Evolutionary conservation across 2,888 invertebrate genomes (phyloP).

Genomic region (Ernsta delagoae): DNA sequence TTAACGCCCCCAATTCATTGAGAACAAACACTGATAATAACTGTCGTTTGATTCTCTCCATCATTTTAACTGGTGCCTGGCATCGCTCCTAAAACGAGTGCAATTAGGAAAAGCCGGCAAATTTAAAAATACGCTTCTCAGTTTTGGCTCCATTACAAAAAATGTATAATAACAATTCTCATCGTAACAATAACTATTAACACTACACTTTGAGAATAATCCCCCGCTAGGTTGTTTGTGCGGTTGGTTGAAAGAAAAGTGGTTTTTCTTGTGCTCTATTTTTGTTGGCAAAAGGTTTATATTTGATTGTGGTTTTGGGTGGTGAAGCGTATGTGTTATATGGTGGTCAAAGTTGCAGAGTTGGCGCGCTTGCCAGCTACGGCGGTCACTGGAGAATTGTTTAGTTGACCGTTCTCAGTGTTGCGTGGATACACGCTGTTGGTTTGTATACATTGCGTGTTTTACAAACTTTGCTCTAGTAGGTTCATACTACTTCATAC

Average conservation of each 20-base stretch:
- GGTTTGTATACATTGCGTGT: conserved; percentile 30
- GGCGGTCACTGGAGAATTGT: conserved; percentile 74
- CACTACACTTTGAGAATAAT: conserved; percentile 50
- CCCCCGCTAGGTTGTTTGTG: conserved; percentile 21
- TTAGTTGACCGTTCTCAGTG: conserved; percentile 65
- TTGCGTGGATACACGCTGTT: conserved; percentile 31
- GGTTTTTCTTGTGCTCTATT: not conserved
- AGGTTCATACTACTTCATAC: too few species aligned
- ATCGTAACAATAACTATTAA: conserved; percentile 69
- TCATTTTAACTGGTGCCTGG: conserved; percentile 31
- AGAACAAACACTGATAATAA: conserved; percentile 23
- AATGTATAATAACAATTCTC: conserved; percentile 67
- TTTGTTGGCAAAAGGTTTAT: conserved; percentile 17
- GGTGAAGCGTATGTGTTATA: conserved; percentile 29
- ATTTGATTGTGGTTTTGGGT: not conserved
- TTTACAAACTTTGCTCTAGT: too few species aligned
- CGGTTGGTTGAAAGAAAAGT: not conserved
- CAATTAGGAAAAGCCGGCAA: conserved; percentile 35
- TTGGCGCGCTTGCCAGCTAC: conserved; percentile 67
- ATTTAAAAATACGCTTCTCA: conserved; percentile 39
- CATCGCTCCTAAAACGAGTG: conserved; percentile 34
- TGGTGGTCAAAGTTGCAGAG: conserved; percentile 56
- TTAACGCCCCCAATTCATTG: not conserved
- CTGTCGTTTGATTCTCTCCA: conserved; percentile 25
- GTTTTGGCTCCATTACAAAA: conserved; percentile 69